A percentile compares a stretch with the other conserved stretches of the same genome.
phyloP scores from a whole-genome alignment of 2,113 vertebrate species.

The Misgurnus mizolepis region DNA sequence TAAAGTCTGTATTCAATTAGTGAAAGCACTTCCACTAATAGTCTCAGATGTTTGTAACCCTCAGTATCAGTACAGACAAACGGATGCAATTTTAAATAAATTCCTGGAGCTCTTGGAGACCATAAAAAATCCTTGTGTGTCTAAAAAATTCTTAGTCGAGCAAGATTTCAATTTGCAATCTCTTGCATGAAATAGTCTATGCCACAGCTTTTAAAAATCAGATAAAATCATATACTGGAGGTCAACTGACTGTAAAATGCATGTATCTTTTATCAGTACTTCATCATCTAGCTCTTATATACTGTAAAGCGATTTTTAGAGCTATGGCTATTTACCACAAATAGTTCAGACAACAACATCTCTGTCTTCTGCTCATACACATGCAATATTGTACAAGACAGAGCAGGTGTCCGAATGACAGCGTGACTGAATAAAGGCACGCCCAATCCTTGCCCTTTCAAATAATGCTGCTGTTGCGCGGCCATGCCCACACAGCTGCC shows the following conservation, averaged over 20 bases:
- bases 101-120: neutral
- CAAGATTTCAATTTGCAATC: neutral
- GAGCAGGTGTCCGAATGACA: neutral
- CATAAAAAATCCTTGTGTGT: no score
- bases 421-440: constrained; percentile 7
- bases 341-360: neutral
- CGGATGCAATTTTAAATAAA: neutral
- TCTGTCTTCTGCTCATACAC: neutral
- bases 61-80: neutral
- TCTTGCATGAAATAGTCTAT: neutral
- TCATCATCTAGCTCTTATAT: neutral
- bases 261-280: neutral
- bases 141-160: neutral
- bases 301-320: neutral
- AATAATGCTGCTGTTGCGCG: neutral
- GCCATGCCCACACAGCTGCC: neutral
- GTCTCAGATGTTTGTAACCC: no score
- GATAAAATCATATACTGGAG: neutral
- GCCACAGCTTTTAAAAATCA: neutral
- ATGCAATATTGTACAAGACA: neutral
- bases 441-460: neutral
- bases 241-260: neutral
- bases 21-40: no score
- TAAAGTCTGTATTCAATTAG: no score
- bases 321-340: neutral